Conservation (phyloP, 2,797 vertebrate species). For the Ambastaia sidthimunki region DNA sequence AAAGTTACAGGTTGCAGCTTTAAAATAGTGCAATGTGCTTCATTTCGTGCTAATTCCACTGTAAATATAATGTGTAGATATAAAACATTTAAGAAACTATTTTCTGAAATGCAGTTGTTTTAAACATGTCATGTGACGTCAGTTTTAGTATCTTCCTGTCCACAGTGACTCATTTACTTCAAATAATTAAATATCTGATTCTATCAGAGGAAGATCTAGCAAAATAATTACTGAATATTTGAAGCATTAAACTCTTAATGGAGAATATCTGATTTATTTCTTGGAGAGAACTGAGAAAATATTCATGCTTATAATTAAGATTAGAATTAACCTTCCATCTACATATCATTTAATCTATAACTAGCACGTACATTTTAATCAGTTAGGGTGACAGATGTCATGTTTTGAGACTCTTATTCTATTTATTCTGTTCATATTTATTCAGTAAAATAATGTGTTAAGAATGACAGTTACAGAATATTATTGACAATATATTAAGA, state of each 20-base stretch:
- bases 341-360: neutral
- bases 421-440: neutral
- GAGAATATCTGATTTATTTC: neutral
- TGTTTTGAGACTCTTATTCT: neutral
- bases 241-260: neutral
- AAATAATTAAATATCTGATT: slow-evolving; percentile 17
- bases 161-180: neutral
- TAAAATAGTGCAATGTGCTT: neutral
- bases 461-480: neutral
- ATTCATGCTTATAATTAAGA: slow-evolving; percentile 14
- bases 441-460: slow-evolving; percentile 17
- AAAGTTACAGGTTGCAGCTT: neutral
- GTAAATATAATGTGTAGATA: neutral
- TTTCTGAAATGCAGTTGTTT: slow-evolving; percentile 30
- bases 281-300: neutral
- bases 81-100: neutral
- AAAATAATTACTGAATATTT: slow-evolving; percentile 15
- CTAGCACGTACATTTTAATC: neutral
- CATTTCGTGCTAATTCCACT: neutral
- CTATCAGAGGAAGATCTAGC: slow-evolving; percentile 1
- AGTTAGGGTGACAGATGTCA: neutral
- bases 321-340: slow-evolving; percentile 6
- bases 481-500: neutral
- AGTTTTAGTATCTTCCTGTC: slow-evolving; percentile 2
- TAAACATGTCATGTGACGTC: slow-evolving; percentile 12